Evolutionary conservation across 2,888 invertebrate genomes (phyloP).

Genomic region (Tetanocera ferruginea): DNA sequence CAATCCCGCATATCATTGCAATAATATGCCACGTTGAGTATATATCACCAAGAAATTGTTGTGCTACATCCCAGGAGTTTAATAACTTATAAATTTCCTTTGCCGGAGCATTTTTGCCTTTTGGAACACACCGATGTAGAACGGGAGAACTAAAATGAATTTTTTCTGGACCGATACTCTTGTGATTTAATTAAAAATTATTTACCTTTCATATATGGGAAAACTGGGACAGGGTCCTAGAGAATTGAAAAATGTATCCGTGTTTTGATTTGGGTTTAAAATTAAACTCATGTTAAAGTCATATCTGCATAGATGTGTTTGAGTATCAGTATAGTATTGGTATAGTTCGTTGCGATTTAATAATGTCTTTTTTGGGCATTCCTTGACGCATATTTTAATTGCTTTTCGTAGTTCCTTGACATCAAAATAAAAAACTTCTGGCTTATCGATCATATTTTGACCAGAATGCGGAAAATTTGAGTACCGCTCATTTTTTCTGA

Average conservation of each 20-base stretch:
- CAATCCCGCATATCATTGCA: slow-evolving; percentile 82
- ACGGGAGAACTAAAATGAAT: slow-evolving; percentile 76
- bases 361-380: slow-evolving; percentile 83
- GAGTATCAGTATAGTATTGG: slow-evolving; percentile 79
- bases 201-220: slow-evolving; percentile 81
- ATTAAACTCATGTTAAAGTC: slow-evolving; percentile 75
- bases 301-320: slow-evolving; percentile 84
- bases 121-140: slow-evolving; percentile 89
- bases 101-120: slow-evolving; percentile 76
- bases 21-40: slow-evolving; percentile 91
- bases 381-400: slow-evolving; percentile 89
- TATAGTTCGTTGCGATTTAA: slow-evolving; percentile 77
- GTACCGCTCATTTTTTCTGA: slow-evolving; percentile 81
- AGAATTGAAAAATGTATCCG: slow-evolving; percentile 68
- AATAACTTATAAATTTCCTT: slow-evolving; percentile 83
- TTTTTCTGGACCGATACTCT: slow-evolving; percentile 1
- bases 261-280: slow-evolving; percentile 66
- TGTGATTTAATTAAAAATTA: neutral
- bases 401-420: slow-evolving; percentile 81
- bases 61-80: slow-evolving; percentile 90
- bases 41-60: slow-evolving; percentile 89
- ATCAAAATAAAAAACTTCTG: slow-evolving; percentile 88
- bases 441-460: slow-evolving; percentile 82
- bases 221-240: slow-evolving; percentile 84
- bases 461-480: slow-evolving; percentile 83